A percentile compares a stretch with the other conserved stretches of the same genome.
Evolutionary conservation across 2,888 invertebrate species (phyloP).

Genomic region (Pyrochroa serraticornis): DNA sequence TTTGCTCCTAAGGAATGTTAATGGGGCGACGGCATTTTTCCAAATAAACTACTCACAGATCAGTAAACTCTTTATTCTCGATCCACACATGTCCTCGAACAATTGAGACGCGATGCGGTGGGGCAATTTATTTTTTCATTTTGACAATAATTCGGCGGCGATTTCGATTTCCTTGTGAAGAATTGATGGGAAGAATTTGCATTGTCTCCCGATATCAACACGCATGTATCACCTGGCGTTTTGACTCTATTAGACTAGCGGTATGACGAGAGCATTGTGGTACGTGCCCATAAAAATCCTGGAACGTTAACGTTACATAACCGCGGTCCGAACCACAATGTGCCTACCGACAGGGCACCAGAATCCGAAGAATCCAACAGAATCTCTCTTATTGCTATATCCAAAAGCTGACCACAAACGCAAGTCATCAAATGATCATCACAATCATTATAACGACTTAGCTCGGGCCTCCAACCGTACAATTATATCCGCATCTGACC

Average conservation of each 20-base stretch:
- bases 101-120: neutral
- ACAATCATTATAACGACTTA: constrained; percentile 49
- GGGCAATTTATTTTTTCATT: neutral
- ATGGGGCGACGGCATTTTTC: constrained; percentile 9
- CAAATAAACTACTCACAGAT: neutral
- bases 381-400: constrained; percentile 44
- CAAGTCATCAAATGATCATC: constrained; percentile 51
- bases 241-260: neutral
- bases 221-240: neutral
- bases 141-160: neutral
- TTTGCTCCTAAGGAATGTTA: constrained; percentile 18
- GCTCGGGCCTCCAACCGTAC: constrained; percentile 43
- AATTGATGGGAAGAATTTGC: neutral
- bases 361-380: constrained; percentile 32
- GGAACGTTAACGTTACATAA: neutral
- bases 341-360: neutral
- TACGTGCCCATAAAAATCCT: neutral
- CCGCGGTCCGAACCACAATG: neutral
- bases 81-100: neutral
- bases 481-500: constrained; percentile 47
- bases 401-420: constrained; percentile 34
- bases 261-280: neutral
- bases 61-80: neutral
- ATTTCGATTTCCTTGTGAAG: neutral
- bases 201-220: neutral